Evolutionary conservation across 1,140 invertebrate genomes (phyloP), one percentile per base, ranked within the genome.

Genomic region (Pollicipes pollicipes): DNA sequence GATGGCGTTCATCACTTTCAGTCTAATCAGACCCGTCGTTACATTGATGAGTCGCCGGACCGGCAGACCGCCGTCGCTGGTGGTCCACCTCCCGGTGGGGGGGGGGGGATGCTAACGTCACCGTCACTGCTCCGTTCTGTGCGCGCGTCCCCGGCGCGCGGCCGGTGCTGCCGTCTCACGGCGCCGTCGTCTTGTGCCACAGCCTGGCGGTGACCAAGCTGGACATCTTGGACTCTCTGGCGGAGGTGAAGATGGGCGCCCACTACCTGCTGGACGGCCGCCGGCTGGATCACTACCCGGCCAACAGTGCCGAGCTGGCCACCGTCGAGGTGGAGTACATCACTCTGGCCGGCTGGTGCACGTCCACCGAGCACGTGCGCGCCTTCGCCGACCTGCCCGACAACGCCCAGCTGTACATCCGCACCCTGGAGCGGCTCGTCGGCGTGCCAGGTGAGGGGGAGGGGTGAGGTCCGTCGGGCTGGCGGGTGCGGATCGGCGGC

Each of bases 341-440:
- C 69, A 93, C 87, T 0, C 76, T 99, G 70, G 89, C 92, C 16
- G 97, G 97, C 16, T 99, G 97, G 97, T 82, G 88, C 73, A 84
- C 83, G 37, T 86, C 83, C 69, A 98, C 91, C n/a, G 88, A 88
- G 77, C 81, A 87, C 72, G 85, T 91, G n/a, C 83, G 95, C 72
- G 85, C 87, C 58, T 92, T 90, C 78, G 84, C 87, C 68, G 88
- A 97, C 73, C 82, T 99, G 75, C 97, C 97, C 0, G 77, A 84
- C 69, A 88, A 92, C 79, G 97, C 97, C 63, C 85, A 88, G 78
- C 84, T 86, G 71, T 99, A 98, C 78, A 85, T 99, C 30, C 82
- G 85, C 74, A 86, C 85, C 76, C 90, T 99, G 75, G 88, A 97
- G 80, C 85, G 93, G 73, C 83, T 88, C 75, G 80, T 97, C 37